Percentiles rank a stretch among this genome's conserved stretches.
Conservation (phyloP, 2,113 vertebrate species). For the Pedionomus torquatus region DNA sequence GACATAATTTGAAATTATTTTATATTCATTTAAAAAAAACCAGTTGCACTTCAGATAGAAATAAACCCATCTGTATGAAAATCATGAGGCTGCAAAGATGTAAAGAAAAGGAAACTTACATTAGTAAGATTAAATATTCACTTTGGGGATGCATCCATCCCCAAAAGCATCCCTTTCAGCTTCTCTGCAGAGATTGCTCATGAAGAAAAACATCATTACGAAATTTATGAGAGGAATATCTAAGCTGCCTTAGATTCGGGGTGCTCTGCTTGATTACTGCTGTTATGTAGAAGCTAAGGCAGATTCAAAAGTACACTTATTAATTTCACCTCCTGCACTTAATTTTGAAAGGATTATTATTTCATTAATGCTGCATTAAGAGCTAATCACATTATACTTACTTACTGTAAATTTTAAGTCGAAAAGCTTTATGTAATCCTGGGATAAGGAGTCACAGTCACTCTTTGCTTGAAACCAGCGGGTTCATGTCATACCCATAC, state of each 20-base stretch:
- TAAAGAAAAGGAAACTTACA: not conserved
- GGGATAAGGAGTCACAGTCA: not conserved
- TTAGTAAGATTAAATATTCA: not conserved
- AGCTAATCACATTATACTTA: not conserved
- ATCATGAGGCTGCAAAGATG: not conserved
- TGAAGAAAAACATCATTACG: not conserved
- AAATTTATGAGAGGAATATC: not conserved
- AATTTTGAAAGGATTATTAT: slow-evolving; percentile 1
- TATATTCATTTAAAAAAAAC: not conserved
- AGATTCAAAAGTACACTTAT: not conserved
- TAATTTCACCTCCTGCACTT: not conserved
- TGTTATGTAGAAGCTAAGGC: not conserved
- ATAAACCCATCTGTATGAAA: not conserved
- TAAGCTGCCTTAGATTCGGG: not conserved
- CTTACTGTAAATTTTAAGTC: not conserved
- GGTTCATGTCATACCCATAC: not conserved
- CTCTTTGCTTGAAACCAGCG: not conserved
- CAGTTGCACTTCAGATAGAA: not conserved
- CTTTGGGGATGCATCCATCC: not conserved
- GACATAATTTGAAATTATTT: not conserved
- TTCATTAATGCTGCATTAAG: not conserved
- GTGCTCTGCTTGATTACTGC: not conserved
- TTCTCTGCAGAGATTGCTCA: not conserved
- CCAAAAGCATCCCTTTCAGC: not conserved
- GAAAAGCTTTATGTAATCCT: not conserved